A percentile compares a stretch with the other conserved stretches of the same genome.
Evolutionary conservation across 2,888 invertebrate genomes (phyloP).

Genomic region (Megamerina dolium): DNA sequence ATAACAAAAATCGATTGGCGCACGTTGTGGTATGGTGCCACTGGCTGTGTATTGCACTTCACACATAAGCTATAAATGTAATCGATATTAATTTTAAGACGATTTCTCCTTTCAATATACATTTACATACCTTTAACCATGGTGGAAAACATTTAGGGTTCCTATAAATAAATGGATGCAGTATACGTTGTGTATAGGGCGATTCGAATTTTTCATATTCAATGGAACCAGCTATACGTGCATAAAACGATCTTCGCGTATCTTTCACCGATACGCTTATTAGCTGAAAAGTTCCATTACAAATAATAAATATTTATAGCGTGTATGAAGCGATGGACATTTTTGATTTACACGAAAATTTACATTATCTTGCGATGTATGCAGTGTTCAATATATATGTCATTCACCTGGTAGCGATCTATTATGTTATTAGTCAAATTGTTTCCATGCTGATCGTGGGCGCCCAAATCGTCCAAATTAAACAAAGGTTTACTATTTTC

Average conservation of each 20-base stretch:
- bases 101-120: not conserved
- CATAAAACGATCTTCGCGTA: constrained; percentile 44
- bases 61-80: constrained; percentile 48
- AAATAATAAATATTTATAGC: not conserved
- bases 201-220: constrained; percentile 59
- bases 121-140: constrained; percentile 60
- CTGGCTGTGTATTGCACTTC: constrained; percentile 49
- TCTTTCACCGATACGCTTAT: constrained; percentile 30
- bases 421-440: constrained; percentile 31
- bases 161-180: constrained; percentile 79
- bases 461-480: constrained; percentile 51
- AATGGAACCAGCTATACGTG: constrained; percentile 53
- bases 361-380: not conserved
- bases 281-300: constrained; percentile 24
- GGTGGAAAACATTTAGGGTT: constrained; percentile 61
- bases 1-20: constrained; percentile 78
- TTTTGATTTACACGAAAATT: not conserved
- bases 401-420: constrained; percentile 41
- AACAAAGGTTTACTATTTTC: constrained; percentile 54
- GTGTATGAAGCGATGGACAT: not conserved
- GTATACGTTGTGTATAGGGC: constrained; percentile 62
- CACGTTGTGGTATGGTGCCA: constrained; percentile 48
- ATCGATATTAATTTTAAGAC: not conserved
- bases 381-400: not conserved
- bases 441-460: constrained; percentile 8